These are phyloP conservation scores for Macrophya annulata DNA, from an alignment of 2,888 invertebrate genomes.

Conservation along the genomic window DNA sequence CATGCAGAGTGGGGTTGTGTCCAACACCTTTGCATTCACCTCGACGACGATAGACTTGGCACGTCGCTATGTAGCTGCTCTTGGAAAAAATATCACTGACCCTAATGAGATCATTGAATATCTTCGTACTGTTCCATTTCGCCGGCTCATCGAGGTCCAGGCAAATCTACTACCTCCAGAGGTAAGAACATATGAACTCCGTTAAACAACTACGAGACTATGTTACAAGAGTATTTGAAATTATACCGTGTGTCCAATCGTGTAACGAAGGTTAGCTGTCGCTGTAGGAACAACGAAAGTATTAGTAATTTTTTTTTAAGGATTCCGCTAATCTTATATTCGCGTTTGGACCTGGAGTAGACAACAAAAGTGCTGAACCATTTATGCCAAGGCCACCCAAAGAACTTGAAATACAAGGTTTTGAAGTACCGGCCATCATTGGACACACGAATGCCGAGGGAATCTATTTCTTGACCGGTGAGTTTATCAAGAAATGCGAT, in stretches of 20 bases:
- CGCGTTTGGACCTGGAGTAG: constrained; percentile 19
- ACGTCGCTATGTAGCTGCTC: constrained; percentile 14
- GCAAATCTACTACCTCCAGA: constrained; percentile 61
- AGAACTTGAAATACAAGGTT: constrained; percentile 42
- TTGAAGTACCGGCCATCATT: constrained; percentile 42
- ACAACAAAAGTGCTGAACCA: constrained; percentile 43
- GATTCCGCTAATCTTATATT: not conserved
- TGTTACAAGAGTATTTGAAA: not conserved
- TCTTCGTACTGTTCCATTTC: constrained; percentile 41
- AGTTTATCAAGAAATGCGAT: not conserved
- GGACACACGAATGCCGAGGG: constrained; percentile 47
- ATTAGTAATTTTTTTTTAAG: not conserved
- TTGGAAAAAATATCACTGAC: constrained; percentile 36
- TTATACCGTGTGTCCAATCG: not conserved
- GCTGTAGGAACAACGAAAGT: not conserved
- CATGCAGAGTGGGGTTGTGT: constrained; percentile 66
- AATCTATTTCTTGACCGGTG: not conserved
- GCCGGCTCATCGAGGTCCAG: constrained; percentile 58
- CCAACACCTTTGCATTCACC: constrained; percentile 62
- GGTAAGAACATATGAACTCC: constrained; percentile 56
- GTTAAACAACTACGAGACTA: not conserved
- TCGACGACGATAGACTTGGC: not conserved
- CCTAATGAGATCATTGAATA: constrained; percentile 7
- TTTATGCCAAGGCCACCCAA: constrained; percentile 1
- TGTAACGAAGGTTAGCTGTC: not conserved